Evolutionary conservation across 1,140 invertebrate species (phyloP).

Genomic region (Sycophaga agraensis): DNA sequence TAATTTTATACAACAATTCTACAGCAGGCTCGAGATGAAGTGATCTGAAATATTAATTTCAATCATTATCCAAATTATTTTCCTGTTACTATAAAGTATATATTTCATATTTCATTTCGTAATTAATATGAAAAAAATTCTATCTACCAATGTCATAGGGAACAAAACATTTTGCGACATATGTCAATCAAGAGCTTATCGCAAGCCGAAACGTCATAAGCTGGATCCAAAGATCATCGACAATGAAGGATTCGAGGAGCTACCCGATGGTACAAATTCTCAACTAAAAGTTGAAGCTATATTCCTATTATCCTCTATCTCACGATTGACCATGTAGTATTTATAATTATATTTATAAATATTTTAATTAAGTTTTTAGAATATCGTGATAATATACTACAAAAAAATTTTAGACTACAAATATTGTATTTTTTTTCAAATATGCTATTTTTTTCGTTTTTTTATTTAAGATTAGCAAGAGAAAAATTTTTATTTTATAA

Average conservation of each 20-base stretch:
- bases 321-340: neutral
- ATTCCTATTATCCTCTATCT: neutral
- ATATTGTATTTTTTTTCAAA: too few relatives aligned
- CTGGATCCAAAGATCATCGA: conserved; percentile 62
- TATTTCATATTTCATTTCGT: neutral
- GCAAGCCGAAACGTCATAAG: conserved; percentile 67
- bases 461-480: too few relatives aligned
- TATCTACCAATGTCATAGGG: conserved; percentile 64
- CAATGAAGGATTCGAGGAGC: conserved; percentile 55
- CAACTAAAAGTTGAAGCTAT: neutral
- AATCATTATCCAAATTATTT: neutral
- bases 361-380: too few relatives aligned
- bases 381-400: too few relatives aligned
- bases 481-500: too few relatives aligned
- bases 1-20: neutral
- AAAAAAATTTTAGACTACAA: too few relatives aligned
- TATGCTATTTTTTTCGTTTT: too few relatives aligned
- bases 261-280: conserved; percentile 22
- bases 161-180: conserved; percentile 83
- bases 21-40: conserved; percentile 10
- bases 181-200: conserved; percentile 71
- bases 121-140: conserved; percentile 7
- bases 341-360: too few relatives aligned
- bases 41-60: too few relatives aligned
- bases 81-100: neutral